A percentile compares a stretch with the other conserved stretches of the same genome.
Evolutionary conservation across 1,140 invertebrate genomes (phyloP).

Genomic region (Chrysopa pallens): DNA sequence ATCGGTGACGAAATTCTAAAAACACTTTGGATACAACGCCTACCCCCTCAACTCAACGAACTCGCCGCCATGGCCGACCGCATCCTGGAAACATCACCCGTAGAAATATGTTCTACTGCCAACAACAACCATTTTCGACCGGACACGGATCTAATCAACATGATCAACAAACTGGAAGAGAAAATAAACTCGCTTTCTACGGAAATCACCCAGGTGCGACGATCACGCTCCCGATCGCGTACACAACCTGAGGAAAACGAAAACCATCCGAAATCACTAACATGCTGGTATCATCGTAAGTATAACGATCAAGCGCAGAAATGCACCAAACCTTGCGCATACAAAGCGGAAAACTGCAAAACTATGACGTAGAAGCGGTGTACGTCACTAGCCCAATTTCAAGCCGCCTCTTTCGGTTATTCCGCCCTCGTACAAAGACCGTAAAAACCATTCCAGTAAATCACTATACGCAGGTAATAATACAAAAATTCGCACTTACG

Average conservation of each 20-base stretch:
- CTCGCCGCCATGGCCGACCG: conserved; percentile 7
- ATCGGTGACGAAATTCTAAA: neutral
- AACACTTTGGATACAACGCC: conserved; percentile 1
- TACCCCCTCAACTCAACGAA: conserved; percentile 3
- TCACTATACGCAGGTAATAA: conserved; percentile 11
- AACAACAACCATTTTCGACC: neutral
- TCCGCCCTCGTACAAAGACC: conserved; percentile 5
- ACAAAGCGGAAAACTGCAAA: conserved; percentile 1
- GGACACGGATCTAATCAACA: neutral
- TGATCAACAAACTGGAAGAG: neutral
- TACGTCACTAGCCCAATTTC: neutral
- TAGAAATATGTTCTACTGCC: neutral
- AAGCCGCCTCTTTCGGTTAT: conserved; percentile 9
- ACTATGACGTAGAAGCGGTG: conserved; percentile 2
- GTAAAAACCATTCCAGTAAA: conserved; percentile 5
- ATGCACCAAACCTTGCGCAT: conserved; percentile 3
- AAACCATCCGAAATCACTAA: neutral
- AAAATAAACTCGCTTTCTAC: neutral
- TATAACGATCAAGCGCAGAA: conserved; percentile 2
- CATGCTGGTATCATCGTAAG: conserved; percentile 6
- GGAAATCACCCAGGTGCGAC: neutral
- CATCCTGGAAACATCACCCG: neutral
- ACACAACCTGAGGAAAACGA: neutral
- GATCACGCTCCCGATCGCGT: neutral
- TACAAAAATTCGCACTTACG: conserved; percentile 18